A percentile compares a stretch with the other conserved stretches of the same genome.
These are phyloP conservation scores for Pipistrellus pipistrellus DNA, from an alignment of 2,797 vertebrate species.

Conservation along the genomic window DNA sequence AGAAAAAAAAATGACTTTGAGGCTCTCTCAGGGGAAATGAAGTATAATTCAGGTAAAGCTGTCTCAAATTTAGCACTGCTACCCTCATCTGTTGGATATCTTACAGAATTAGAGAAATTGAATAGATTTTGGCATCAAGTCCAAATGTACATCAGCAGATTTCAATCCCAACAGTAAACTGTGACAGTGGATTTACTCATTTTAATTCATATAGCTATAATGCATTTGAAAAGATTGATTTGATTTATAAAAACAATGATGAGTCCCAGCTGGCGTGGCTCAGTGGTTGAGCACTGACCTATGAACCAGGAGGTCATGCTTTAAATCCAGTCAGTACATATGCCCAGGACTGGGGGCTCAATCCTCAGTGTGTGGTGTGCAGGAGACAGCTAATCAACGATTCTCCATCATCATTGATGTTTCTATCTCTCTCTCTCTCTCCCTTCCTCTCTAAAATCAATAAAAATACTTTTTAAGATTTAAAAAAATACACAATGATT, in stretches of 20 bases:
- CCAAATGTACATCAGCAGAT: constrained; percentile 14
- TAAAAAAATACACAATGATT: constrained; percentile 67
- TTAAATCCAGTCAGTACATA: no score
- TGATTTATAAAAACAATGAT: background rate
- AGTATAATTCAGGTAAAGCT: background rate
- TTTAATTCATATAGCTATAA: background rate
- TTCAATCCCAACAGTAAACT: constrained; percentile 8
- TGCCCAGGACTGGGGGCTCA: no score
- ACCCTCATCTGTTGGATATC: background rate
- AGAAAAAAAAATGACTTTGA: background rate
- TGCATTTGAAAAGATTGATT: background rate
- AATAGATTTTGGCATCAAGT: background rate
- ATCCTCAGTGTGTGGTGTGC: no score
- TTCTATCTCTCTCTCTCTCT: no score
- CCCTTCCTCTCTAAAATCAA: no score
- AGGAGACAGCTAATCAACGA: no score
- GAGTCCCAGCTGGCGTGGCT: no score
- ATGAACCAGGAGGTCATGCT: no score
- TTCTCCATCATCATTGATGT: no score
- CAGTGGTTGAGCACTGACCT: no score
- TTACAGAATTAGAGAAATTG: background rate
- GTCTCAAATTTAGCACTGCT: background rate
- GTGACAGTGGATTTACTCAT: background rate
- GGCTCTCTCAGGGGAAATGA: background rate
- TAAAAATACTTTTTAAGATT: no score